These are phyloP conservation scores for Pycnomerus fuliginosus DNA, from an alignment of 2,888 invertebrate genomes.

Conservation along the genomic window DNA sequence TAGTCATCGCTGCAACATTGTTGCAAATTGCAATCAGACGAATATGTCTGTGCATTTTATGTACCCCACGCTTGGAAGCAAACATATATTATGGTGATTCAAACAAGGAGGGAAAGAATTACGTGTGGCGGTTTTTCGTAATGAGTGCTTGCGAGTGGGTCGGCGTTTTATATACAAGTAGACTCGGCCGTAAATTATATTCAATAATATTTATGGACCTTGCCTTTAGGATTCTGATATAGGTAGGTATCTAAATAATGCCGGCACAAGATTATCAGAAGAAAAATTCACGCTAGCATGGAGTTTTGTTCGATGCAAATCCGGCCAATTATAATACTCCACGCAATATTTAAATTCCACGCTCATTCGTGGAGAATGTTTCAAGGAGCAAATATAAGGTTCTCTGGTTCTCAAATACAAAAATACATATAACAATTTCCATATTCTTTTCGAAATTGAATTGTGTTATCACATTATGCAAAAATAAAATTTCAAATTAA, in stretches of 20 bases:
- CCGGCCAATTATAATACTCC: too few relatives aligned
- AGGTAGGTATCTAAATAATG: slow-evolving; percentile 12
- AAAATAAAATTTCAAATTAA: too few relatives aligned
- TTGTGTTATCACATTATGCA: too few relatives aligned
- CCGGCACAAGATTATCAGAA: slow-evolving; percentile 3
- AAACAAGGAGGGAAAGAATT: slow-evolving; percentile 29
- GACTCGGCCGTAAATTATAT: slow-evolving; percentile 50
- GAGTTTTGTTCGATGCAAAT: too few relatives aligned
- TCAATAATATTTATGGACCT: slow-evolving; percentile 51
- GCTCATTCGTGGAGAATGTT: slow-evolving; percentile 5
- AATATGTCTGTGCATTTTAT: slow-evolving; percentile 15
- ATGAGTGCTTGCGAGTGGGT: slow-evolving; percentile 38
- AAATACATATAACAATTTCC: too few relatives aligned
- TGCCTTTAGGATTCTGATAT: slow-evolving; percentile 45
- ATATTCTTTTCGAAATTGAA: too few relatives aligned
- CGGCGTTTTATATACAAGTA: slow-evolving; percentile 43
- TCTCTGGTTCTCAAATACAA: too few relatives aligned
- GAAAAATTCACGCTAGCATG: slow-evolving; percentile 2
- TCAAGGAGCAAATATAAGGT: too few relatives aligned
- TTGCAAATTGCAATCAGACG: slow-evolving; percentile 37
- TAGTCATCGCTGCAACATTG: slow-evolving; percentile 35
- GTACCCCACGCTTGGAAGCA: too few relatives aligned
- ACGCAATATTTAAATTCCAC: slow-evolving; percentile 2
- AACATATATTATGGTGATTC: background rate
- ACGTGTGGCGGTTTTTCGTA: slow-evolving; percentile 31